Conservation (phyloP, 2,888 invertebrate species). For the Caenorhabditis sp. region DNA sequence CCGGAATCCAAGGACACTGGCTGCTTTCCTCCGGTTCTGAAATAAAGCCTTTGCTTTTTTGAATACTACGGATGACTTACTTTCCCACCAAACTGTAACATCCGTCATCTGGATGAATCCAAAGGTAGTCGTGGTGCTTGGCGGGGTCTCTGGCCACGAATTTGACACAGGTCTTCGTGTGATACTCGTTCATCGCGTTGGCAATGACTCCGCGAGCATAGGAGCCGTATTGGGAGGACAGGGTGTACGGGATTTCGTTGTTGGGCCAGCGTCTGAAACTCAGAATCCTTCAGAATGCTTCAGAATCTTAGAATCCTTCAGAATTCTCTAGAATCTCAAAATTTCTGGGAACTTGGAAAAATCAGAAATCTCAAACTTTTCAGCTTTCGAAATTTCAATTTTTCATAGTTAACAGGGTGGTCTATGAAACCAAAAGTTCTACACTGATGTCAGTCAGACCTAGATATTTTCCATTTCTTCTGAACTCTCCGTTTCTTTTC, state of each 20-base stretch:
- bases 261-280: constrained; percentile 79
- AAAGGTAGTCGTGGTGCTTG: constrained; percentile 85
- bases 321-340: no score
- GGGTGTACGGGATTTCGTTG: constrained; percentile 82
- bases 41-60: neutral
- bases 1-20: constrained; percentile 82
- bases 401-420: no score
- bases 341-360: neutral
- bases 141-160: constrained; percentile 86
- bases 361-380: constrained; percentile 10
- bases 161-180: constrained; percentile 87
- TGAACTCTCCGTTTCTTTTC: no score
- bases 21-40: constrained; percentile 75
- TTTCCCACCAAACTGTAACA: constrained; percentile 89
- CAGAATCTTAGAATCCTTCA: neutral
- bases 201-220: constrained; percentile 82
- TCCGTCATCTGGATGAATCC: constrained; percentile 86
- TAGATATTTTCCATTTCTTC: no score
- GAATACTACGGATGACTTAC: constrained; percentile 54
- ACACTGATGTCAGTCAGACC: no score
- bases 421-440: no score
- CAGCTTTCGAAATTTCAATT: no score
- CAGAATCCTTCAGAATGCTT: neutral
- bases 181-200: constrained; percentile 85
- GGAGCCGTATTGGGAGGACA: constrained; percentile 81